Base-by-base conservation (phyloP, 1,140 invertebrate genomes). In the Drosophila lini region DNA sequence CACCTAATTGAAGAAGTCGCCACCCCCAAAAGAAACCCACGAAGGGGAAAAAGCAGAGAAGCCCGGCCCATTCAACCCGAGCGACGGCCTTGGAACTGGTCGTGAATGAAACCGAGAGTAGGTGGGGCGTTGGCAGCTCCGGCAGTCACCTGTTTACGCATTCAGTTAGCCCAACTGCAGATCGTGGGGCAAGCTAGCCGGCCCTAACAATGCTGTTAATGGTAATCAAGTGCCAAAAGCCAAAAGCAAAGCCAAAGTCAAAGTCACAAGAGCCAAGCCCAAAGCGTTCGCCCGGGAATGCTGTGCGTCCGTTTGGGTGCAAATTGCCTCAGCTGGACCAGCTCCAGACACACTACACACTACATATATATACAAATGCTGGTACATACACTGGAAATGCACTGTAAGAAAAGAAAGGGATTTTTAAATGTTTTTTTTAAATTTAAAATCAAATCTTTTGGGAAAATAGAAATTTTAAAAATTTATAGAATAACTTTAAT, bases 211-310 rank as follows among this genome's bases (percentile, higher is more conserved):
- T 34, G 28, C 57, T 34, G 57, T 38, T 70, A 70, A 74, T 62
- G 70, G 34, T 62, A 74, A 74, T 74, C 47, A 71, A 70, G 68
- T 71, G 70, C 69, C 55, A 74, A 73, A 73, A 73, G 34, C 65
- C 69, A 73, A 70, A 73, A 55, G 32, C 70, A 74, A 41, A 74
- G 10, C 65, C 69, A 73, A 73, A 74, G 70, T 74, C 70, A 74
- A 74, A 74, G 70, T 74, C 70, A 74, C 57, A 74, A 74, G 69
- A 61, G 70, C 70, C 70, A 74, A 74, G 70, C 70, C 70, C 70
- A 74, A 74, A 69, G 22, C 28, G 50, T 71, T 36, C 19, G 69
- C 32, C 64, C 59, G 55, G 79, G 76, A 83, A 78, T 81, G 59
- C 47, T 50, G 61, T 74, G 81, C 63, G 62, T 60, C 42, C 48